Conservation (phyloP, 2,113 vertebrate species). For the Sylvietta virens region DNA sequence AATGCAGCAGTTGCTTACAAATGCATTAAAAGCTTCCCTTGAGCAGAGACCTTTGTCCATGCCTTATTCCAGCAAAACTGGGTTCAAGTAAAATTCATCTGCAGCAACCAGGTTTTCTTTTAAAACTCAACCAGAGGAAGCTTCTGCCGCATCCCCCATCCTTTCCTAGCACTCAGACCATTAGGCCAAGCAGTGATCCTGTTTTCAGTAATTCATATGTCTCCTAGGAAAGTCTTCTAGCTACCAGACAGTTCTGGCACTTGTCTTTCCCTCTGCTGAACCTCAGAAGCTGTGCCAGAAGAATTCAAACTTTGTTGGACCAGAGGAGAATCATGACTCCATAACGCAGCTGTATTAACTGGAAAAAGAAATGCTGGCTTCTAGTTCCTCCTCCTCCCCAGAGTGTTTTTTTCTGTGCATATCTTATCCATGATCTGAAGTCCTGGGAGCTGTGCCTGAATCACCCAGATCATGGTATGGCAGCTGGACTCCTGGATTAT, state of each 20-base stretch:
- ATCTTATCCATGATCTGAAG: not conserved
- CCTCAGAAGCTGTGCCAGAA: slow-evolving; percentile 5
- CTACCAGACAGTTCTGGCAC: not conserved
- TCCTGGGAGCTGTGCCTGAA: not conserved
- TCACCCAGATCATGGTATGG: not conserved
- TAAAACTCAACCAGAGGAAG: not conserved
- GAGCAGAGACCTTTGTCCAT: not conserved
- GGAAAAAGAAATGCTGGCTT: not conserved
- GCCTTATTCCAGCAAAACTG: not conserved
- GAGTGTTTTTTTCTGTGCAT: not conserved
- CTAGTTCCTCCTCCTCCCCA: not conserved
- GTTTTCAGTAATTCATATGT: not conserved
- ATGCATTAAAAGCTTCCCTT: not conserved
- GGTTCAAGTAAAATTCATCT: not conserved
- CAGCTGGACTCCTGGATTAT: not conserved
- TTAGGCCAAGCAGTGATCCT: not conserved
- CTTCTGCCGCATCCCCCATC: not conserved
- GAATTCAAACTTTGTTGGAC: not conserved
- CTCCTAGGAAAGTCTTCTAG: not conserved
- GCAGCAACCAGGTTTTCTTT: not conserved
- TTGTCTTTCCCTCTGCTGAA: not conserved
- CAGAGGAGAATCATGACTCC: not conserved
- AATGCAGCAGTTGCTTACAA: not conserved
- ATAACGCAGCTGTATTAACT: not conserved
- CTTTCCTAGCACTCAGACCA: not conserved